Evolutionary conservation across 2,888 invertebrate genomes (phyloP).

Genomic region (Eucriotettix oculatus): DNA sequence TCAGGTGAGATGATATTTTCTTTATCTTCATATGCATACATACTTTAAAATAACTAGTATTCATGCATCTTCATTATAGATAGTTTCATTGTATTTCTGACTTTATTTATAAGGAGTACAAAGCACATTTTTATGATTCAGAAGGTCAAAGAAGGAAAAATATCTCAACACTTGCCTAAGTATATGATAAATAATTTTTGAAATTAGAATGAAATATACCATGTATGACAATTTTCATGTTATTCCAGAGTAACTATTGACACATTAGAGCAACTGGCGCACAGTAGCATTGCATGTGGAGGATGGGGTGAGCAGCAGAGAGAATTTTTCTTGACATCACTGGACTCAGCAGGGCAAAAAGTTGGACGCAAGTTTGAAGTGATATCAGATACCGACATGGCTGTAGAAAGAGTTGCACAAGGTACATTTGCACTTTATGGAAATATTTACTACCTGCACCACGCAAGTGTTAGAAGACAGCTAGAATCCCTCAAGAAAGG

Average conservation of each 20-base stretch:
- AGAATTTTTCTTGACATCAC: constrained; percentile 49
- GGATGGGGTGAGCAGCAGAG: constrained; percentile 57
- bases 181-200: no score
- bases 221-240: background rate
- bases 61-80: no score
- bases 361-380: constrained; percentile 50
- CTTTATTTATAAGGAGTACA: no score
- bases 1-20: no score
- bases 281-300: constrained; percentile 46
- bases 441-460: constrained; percentile 51
- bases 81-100: no score
- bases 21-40: no score
- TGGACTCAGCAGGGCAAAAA: constrained; percentile 46
- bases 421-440: constrained; percentile 67
- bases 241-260: constrained; percentile 55
- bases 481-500: constrained; percentile 19
- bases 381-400: constrained; percentile 40
- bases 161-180: no score
- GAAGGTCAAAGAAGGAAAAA: no score
- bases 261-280: constrained; percentile 48
- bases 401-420: constrained; percentile 47
- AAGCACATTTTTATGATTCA: no score
- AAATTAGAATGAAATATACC: background rate
- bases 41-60: no score
- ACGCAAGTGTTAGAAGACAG: constrained; percentile 42